Percentiles rank a stretch among this genome's conserved stretches.
phyloP scores from a whole-genome alignment of 2,888 invertebrate genomes.

The Orthonevra nobilis region DNA sequence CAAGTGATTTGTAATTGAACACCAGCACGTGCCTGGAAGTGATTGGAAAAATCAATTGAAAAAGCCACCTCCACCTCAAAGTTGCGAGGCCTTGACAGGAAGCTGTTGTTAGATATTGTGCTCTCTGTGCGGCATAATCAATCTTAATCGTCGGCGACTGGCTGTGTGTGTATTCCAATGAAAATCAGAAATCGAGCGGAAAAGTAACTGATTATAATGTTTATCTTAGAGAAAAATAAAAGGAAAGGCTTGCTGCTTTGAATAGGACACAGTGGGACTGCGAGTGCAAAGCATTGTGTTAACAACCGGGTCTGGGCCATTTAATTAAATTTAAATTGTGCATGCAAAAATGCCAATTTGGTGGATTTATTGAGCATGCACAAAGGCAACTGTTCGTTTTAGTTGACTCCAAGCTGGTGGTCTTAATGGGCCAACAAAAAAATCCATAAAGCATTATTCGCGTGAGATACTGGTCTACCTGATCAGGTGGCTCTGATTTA shows the following conservation, averaged over 20 bases:
- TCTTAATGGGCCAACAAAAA: slow-evolving; percentile 52
- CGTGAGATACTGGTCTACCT: slow-evolving; percentile 65
- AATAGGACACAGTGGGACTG: slow-evolving; percentile 4
- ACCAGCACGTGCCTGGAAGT: slow-evolving; percentile 17
- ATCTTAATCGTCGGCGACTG: slow-evolving; percentile 46
- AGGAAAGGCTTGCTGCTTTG: neutral
- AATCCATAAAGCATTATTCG: slow-evolving; percentile 60
- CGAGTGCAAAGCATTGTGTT: neutral
- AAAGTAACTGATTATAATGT: slow-evolving; percentile 57
- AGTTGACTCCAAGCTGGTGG: slow-evolving; percentile 34
- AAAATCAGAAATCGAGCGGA: slow-evolving; percentile 47
- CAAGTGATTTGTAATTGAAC: slow-evolving; percentile 60
- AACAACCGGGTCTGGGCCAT: slow-evolving; percentile 31
- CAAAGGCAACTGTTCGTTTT: slow-evolving; percentile 19
- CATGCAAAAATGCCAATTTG: slow-evolving; percentile 67
- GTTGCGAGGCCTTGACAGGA: slow-evolving; percentile 54
- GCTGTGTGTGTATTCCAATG: slow-evolving; percentile 12
- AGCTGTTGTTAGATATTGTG: slow-evolving; percentile 1
- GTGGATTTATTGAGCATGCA: slow-evolving; percentile 60
- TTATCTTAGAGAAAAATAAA: slow-evolving; percentile 28
- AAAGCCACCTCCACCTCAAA: slow-evolving; percentile 44
- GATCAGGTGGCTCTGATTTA: slow-evolving; percentile 60
- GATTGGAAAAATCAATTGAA: slow-evolving; percentile 61
- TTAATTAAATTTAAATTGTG: slow-evolving; percentile 63
- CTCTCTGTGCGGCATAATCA: slow-evolving; percentile 32